phyloP scores from a whole-genome alignment of 2,113 vertebrate genomes.

The Cichladusa arquata region DNA sequence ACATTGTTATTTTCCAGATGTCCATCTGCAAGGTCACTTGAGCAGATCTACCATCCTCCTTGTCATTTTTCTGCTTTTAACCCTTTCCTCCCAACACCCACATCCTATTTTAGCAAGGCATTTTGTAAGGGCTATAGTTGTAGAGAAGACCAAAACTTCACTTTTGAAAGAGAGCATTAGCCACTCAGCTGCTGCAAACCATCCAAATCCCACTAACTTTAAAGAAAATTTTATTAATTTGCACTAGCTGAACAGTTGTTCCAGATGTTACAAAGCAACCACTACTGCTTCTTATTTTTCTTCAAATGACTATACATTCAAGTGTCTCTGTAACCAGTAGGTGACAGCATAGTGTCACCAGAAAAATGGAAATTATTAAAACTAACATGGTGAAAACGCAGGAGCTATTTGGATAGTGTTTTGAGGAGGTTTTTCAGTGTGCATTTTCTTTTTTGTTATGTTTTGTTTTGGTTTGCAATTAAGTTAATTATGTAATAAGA shows the following conservation, averaged over 20 bases:
- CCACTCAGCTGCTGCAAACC: not conserved
- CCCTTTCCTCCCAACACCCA: not conserved
- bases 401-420: not conserved
- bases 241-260: not conserved
- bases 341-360: slow-evolving; percentile 14
- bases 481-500: not conserved
- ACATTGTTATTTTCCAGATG: not conserved
- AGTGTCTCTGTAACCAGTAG: not conserved
- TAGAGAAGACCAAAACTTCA: not conserved
- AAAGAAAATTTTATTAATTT: not conserved
- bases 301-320: not conserved
- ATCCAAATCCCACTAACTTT: not conserved
- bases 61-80: not conserved
- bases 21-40: not conserved
- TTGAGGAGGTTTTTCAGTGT: fast-evolving
- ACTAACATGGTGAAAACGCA: not conserved
- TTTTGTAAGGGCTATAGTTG: not conserved
- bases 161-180: not conserved
- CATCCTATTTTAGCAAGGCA: not conserved
- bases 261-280: not conserved
- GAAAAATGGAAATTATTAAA: not conserved
- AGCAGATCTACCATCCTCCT: not conserved
- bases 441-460: not conserved
- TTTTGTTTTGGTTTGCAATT: fast-evolving
- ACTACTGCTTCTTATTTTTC: not conserved